Percentiles rank a stretch among this genome's conserved stretches.
Conservation (phyloP, 53 echinoderm and acorn worm species). For the Holothuria leucospilota region DNA sequence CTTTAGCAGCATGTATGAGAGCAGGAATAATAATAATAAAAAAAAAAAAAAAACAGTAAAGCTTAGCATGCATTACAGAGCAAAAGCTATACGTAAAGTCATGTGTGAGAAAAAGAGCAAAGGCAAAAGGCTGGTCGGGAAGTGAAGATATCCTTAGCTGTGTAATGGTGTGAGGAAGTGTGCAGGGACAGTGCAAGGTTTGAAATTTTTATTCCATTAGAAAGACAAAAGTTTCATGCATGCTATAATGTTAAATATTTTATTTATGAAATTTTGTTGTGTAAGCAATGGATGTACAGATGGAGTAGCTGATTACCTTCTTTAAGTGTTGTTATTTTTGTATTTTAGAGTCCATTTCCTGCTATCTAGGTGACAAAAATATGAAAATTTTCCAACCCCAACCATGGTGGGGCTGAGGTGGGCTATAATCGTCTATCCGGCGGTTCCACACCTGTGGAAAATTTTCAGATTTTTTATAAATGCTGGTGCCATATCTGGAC, state of each 20-base stretch:
- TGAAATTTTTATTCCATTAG: not conserved
- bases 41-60: not conserved
- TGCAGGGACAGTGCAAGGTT: not conserved
- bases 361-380: too few relatives aligned
- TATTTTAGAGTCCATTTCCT: too few relatives aligned
- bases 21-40: not conserved
- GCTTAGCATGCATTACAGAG: conserved; percentile 3
- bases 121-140: not conserved
- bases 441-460: too few relatives aligned
- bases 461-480: too few relatives aligned
- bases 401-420: too few relatives aligned
- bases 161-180: not conserved
- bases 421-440: too few relatives aligned
- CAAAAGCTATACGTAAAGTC: not conserved
- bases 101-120: not conserved
- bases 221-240: too few relatives aligned
- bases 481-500: too few relatives aligned
- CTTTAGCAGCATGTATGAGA: not conserved
- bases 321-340: too few relatives aligned
- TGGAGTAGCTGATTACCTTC: too few relatives aligned
- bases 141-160: not conserved
- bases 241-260: not conserved
- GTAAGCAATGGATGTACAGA: too few relatives aligned
- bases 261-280: not conserved
- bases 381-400: too few relatives aligned